Evolutionary conservation across 2,797 vertebrate genomes (phyloP).

Genomic region (Thripadectes ignobilis): DNA sequence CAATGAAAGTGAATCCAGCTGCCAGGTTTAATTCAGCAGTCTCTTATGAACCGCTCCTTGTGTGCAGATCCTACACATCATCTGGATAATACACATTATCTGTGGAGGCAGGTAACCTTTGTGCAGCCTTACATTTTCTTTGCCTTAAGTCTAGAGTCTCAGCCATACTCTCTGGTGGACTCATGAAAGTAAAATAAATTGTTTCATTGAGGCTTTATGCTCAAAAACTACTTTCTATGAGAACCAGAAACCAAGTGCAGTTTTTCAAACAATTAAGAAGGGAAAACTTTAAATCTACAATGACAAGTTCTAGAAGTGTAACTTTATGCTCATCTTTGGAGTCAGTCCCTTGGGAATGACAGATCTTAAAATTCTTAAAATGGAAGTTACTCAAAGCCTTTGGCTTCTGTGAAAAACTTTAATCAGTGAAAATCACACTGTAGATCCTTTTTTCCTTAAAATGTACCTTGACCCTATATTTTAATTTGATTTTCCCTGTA

Average conservation of each 20-base stretch:
- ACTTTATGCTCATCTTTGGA: background rate
- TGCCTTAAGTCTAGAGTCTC: background rate
- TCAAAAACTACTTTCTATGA: background rate
- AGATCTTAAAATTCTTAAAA: background rate
- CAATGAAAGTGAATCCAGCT: background rate
- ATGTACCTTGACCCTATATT: background rate
- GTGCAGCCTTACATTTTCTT: background rate
- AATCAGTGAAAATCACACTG: background rate
- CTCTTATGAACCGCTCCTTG: background rate
- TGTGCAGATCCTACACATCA: background rate
- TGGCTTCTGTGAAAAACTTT: background rate
- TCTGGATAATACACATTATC: background rate
- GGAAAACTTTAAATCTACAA: background rate
- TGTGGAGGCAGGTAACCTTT: background rate
- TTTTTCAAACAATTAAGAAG: background rate
- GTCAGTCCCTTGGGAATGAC: background rate
- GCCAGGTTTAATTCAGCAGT: slow-evolving; percentile 32
- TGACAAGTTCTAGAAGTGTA: background rate
- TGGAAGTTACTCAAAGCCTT: background rate
- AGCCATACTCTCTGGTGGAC: background rate
- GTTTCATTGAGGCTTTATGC: background rate
- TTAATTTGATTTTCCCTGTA: background rate
- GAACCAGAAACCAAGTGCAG: background rate
- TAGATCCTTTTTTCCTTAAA: background rate
- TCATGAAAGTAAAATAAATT: background rate